Evolutionary conservation across 64 coral and sea anemone species (phyloP), one percentile per base, ranked within the genome.

Genomic region (Porites australiensis): DNA sequence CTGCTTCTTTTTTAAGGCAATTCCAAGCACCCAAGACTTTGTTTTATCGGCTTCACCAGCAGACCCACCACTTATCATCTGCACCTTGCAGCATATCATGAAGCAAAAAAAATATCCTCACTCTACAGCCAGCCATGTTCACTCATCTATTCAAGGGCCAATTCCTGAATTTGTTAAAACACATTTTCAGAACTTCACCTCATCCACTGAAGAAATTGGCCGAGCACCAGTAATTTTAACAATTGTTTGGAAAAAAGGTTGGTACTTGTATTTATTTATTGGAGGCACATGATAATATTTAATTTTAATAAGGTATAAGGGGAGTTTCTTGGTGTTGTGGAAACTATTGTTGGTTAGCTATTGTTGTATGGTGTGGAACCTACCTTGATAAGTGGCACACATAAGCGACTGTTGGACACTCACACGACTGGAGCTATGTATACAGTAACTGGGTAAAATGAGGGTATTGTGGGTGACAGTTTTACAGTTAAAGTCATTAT

Each of bases 241-340:
- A 48, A 52, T 96, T 72, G 78, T 99, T 2, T 99, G 98, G 98
- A 99, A 96, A 96, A 93, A 91, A 79, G 91, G 98, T 99, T 19
- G 84, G 88, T 77, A 51, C 19, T 82, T 37, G 2, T 12, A 37
- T 37, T 37, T 37, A 37, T 37, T 37, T 37, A 37, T 37, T 37
- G 27, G 27, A 37, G 1, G 27, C 27, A 0, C 27, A 37, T 37
- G 27, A 37, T 37, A 0, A 0, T 37, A 0, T 37, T 37, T 37
- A 37, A 37, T 37, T 37, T 37, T 37, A 37, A 37, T 37, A 0
- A 37, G 27, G 27, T 37, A 37, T 37, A 37, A 37, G 27, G 27
- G 27, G 27, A 37, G 27, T 37, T 37, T 37, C 27, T 37, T 37
- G 27, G 27, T 37, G 27, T 37, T 37, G 27, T 37, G 27, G 27